Conservation (phyloP, 2,888 invertebrate genomes). For the Hipparchia semele region DNA sequence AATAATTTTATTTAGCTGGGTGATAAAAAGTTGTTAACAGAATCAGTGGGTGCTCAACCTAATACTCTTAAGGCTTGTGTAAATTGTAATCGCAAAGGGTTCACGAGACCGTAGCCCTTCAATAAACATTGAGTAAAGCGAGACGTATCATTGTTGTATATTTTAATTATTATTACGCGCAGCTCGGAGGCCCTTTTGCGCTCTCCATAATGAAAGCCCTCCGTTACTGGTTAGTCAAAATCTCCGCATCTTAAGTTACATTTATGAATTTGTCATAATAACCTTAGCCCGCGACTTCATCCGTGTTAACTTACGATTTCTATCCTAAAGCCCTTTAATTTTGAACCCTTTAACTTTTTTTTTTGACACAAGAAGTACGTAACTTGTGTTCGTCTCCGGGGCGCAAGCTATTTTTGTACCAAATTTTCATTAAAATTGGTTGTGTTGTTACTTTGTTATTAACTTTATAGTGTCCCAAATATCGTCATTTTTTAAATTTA, state of each 20-base stretch:
- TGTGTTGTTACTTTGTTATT: too few species aligned
- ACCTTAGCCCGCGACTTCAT: background rate
- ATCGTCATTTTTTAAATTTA: too few species aligned
- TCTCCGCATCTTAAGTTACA: slow-evolving; percentile 13
- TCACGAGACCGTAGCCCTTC: slow-evolving; percentile 56
- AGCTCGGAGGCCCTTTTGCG: slow-evolving; percentile 55
- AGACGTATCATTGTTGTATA: slow-evolving; percentile 78
- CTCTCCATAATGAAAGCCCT: slow-evolving; percentile 36
- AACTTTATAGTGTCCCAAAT: too few species aligned
- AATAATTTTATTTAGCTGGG: background rate
- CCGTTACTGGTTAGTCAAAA: slow-evolving; percentile 23
- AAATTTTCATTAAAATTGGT: too few species aligned
- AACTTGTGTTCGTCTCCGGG: too few species aligned
- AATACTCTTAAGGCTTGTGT: slow-evolving; percentile 53
- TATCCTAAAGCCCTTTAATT: too few species aligned
- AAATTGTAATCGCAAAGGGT: slow-evolving; percentile 77
- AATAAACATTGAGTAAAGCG: slow-evolving; percentile 74
- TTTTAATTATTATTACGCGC: slow-evolving; percentile 77
- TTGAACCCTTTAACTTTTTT: background rate
- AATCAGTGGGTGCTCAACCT: background rate
- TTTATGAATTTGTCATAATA: background rate
- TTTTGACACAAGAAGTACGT: background rate
- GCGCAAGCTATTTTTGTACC: too few species aligned
- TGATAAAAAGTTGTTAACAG: background rate
- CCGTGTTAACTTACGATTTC: too few species aligned